phyloP scores from a whole-genome alignment of 2,888 invertebrate genomes.

The Nowickia ferox region DNA sequence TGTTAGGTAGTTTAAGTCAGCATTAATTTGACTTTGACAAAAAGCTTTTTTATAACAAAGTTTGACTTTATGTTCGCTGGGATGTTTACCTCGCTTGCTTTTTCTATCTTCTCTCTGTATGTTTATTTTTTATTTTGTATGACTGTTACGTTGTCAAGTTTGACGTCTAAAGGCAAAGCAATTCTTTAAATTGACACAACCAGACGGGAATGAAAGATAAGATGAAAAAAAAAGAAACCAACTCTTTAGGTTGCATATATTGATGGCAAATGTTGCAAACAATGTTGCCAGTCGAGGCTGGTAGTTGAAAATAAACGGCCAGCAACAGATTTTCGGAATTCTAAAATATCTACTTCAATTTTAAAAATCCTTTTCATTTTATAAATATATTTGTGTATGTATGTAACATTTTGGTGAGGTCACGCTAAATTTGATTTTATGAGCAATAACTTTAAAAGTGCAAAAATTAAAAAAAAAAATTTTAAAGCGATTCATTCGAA shows the following conservation, averaged over 20 bases:
- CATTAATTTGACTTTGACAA: no score
- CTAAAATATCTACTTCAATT: neutral
- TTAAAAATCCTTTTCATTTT: no score
- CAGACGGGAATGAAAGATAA: conserved; percentile 56
- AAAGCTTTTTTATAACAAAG: no score
- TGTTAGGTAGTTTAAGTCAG: no score
- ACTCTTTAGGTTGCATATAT: conserved; percentile 37
- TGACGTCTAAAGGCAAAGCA: conserved; percentile 69
- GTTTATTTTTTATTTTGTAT: neutral
- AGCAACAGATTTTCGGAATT: neutral
- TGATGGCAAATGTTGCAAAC: conserved; percentile 17
- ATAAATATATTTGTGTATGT: no score
- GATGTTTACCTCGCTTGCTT: neutral
- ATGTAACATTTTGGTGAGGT: no score
- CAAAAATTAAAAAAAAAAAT: no score
- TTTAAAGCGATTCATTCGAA: no score
- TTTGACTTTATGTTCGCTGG: no score
- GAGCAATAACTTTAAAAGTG: no score
- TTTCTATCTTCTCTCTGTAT: neutral
- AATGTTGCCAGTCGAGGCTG: neutral
- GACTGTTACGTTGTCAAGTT: conserved; percentile 51
- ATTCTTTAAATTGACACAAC: conserved; percentile 70
- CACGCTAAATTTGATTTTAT: no score
- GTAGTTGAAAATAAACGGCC: neutral
- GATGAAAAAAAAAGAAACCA: conserved; percentile 10